These are phyloP conservation scores for Drosophila peninsularis DNA, from an alignment of 2,888 invertebrate species.

Conservation along the genomic window DNA sequence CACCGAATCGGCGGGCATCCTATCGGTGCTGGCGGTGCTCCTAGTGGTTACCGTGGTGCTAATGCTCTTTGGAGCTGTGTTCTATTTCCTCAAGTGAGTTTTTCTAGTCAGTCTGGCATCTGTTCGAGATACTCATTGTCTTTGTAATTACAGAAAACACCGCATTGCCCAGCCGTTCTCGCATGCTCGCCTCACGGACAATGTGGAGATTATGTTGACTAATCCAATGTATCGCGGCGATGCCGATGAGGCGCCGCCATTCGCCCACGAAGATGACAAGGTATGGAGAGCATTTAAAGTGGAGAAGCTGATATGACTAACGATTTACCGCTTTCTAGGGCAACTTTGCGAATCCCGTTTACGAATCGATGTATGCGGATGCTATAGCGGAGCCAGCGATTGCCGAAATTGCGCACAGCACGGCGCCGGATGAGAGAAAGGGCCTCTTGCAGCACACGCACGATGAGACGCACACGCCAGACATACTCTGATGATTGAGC, in stretches of 20 bases:
- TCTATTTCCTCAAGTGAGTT: constrained; percentile 85
- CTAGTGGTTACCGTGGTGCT: constrained; percentile 78
- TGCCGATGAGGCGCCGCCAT: constrained; percentile 87
- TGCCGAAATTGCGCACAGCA: constrained; percentile 79
- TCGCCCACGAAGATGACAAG: constrained; percentile 87
- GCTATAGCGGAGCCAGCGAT: constrained; percentile 80
- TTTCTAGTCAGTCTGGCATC: fast-evolving
- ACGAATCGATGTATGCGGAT: constrained; percentile 91
- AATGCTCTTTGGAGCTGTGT: constrained; percentile 80
- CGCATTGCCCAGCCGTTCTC: constrained; percentile 88
- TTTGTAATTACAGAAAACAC: constrained; percentile 84
- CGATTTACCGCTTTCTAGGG: constrained; percentile 84
- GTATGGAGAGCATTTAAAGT: constrained; percentile 79
- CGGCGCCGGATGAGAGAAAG: constrained; percentile 86
- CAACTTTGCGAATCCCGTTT: constrained; percentile 94
- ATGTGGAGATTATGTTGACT: constrained; percentile 90
- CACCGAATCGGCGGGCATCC: constrained; percentile 64
- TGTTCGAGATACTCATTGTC: not conserved
- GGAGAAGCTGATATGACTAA: not conserved
- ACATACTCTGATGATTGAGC: constrained; percentile 84
- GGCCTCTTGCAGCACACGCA: constrained; percentile 86
- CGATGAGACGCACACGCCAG: constrained; percentile 85
- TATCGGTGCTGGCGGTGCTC: constrained; percentile 81
- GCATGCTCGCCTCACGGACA: constrained; percentile 92
- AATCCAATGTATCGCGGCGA: constrained; percentile 94